Evolutionary conservation across 2,113 vertebrate species (phyloP).

Genomic region (Tyto alba): DNA sequence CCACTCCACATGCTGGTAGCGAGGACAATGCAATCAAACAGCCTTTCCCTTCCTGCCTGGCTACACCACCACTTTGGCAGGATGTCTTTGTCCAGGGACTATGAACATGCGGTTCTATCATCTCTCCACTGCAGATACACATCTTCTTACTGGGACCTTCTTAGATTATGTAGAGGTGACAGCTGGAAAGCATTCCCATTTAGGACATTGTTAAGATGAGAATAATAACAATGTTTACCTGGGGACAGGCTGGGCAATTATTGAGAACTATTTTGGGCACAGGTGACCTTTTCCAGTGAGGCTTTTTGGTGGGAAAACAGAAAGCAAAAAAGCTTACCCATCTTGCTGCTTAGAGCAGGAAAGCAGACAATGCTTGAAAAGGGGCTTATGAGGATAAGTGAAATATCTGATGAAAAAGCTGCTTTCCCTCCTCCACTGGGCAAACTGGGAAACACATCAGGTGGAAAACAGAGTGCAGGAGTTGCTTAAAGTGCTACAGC

Average conservation of each 20-base stretch:
- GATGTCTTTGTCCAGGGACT: neutral
- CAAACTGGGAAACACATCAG: neutral
- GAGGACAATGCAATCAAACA: neutral
- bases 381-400: neutral
- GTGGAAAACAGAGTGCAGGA: neutral
- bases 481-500: neutral
- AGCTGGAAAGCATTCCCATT: neutral
- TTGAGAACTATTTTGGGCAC: neutral
- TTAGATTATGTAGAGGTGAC: neutral
- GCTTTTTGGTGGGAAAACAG: accelerated
- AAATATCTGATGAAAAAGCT: neutral
- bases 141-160: neutral
- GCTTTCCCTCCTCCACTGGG: neutral
- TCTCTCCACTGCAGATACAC: neutral
- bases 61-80: neutral
- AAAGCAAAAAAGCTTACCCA: neutral
- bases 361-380: neutral
- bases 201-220: neutral
- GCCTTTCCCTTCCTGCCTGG: neutral
- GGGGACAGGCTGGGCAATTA: neutral
- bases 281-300: neutral
- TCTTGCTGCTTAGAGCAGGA: neutral
- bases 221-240: neutral
- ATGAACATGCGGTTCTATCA: neutral
- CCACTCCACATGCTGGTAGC: neutral